phyloP scores from a whole-genome alignment of 1,140 invertebrate species.

The Zaprionus inermis region DNA sequence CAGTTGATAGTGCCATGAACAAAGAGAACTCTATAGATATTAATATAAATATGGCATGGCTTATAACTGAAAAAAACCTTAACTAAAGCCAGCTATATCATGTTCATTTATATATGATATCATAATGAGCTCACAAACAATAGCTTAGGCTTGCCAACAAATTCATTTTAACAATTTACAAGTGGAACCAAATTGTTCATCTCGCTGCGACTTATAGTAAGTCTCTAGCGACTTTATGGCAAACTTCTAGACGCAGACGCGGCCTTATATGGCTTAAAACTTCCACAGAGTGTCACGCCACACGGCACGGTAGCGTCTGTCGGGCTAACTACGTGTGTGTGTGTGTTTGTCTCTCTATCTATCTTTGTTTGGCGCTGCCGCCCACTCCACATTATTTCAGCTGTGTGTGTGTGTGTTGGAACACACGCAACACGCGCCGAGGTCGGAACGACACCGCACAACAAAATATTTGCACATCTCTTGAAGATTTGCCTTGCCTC shows the following conservation, averaged over 20 bases:
- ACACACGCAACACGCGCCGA: constrained; percentile 44
- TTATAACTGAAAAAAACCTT: background rate
- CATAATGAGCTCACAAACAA: background rate
- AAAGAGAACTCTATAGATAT: background rate
- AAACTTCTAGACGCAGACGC: background rate
- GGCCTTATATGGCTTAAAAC: constrained; percentile 26
- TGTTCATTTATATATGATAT: background rate
- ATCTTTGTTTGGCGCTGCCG: constrained; percentile 11
- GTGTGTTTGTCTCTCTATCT: background rate
- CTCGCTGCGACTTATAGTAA: background rate
- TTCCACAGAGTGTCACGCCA: constrained; percentile 1
- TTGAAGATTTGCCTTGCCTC: constrained; percentile 23
- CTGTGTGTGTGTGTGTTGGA: constrained; percentile 9
- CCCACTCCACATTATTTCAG: constrained; percentile 25
- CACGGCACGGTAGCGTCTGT: background rate
- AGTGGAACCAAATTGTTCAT: background rate
- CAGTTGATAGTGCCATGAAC: background rate
- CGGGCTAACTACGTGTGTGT: background rate
- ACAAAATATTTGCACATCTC: constrained; percentile 52
- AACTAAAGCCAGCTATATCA: background rate
- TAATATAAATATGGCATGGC: background rate
- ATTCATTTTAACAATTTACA: background rate
- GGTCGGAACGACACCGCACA: constrained; percentile 28
- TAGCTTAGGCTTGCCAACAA: background rate
- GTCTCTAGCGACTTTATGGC: background rate